Conservation (phyloP, 2,797 vertebrate genomes). For the Capromys pilorides region DNA sequence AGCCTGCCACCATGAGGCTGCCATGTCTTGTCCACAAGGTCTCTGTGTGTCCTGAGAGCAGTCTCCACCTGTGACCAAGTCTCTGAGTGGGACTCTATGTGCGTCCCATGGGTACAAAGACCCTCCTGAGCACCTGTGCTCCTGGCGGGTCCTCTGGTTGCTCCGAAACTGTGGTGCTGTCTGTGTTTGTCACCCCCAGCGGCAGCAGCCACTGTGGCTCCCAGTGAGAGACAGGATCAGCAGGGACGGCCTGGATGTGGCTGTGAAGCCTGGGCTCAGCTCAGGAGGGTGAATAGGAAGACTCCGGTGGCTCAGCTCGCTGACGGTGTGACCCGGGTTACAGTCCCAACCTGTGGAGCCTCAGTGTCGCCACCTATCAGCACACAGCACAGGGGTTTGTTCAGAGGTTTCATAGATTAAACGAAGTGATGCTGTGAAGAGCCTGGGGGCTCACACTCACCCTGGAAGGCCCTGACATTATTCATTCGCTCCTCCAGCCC, state of each 20-base stretch:
- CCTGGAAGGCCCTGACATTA: too few species aligned
- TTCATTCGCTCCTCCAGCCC: neutral
- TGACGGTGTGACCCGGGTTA: neutral
- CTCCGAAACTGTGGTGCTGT: neutral
- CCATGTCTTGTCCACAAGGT: neutral
- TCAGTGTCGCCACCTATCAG: neutral
- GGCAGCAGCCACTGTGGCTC: neutral
- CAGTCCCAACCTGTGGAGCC: neutral
- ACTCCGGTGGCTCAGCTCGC: neutral
- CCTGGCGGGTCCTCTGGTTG: neutral
- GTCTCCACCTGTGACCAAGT: accelerated
- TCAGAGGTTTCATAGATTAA: neutral
- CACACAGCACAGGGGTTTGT: too few species aligned
- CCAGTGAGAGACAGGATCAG: neutral
- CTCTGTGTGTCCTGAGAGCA: neutral
- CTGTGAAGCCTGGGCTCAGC: neutral
- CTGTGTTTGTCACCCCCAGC: neutral
- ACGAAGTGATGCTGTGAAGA: neutral
- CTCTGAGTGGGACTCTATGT: neutral
- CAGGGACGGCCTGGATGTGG: neutral
- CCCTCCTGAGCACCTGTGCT: neutral
- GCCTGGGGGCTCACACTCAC: neutral
- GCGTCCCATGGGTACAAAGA: neutral
- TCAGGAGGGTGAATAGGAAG: neutral
- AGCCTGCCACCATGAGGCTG: neutral